Conservation (phyloP, 2,113 vertebrate genomes). For the Apodemus sylvaticus region DNA sequence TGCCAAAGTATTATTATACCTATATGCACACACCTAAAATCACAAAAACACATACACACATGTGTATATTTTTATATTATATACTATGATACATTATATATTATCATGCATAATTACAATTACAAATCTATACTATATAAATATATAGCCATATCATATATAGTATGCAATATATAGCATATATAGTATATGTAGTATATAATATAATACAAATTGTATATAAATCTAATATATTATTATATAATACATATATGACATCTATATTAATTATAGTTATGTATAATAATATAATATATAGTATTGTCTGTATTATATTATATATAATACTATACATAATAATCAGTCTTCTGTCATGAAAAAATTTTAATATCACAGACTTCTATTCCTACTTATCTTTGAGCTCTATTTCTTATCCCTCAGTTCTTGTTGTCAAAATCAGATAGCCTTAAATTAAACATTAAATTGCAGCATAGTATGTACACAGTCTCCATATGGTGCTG, state of each 20-base stretch:
- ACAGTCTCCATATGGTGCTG: slow-evolving; percentile 61
- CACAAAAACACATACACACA: background rate
- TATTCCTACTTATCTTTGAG: slow-evolving; percentile 45
- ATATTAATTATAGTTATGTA: no score
- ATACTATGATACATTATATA: background rate
- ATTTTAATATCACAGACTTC: background rate
- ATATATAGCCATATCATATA: no score
- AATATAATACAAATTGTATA: no score
- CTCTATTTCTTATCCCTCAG: slow-evolving; percentile 38
- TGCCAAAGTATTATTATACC: background rate
- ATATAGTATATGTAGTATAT: no score
- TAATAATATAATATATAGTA: background rate
- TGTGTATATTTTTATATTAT: background rate
- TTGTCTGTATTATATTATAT: background rate
- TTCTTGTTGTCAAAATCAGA: slow-evolving; percentile 56
- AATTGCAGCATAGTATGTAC: slow-evolving; percentile 34
- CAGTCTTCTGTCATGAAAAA: background rate
- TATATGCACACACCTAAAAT: background rate
- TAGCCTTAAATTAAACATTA: slow-evolving; percentile 70
- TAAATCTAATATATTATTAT: no score
- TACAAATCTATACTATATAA: no score
- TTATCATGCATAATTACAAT: no score
- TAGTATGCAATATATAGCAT: no score
- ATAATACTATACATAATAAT: background rate
- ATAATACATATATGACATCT: no score